phyloP scores from a whole-genome alignment of 1,140 invertebrate genomes.

The Phocides pigmalion region DNA sequence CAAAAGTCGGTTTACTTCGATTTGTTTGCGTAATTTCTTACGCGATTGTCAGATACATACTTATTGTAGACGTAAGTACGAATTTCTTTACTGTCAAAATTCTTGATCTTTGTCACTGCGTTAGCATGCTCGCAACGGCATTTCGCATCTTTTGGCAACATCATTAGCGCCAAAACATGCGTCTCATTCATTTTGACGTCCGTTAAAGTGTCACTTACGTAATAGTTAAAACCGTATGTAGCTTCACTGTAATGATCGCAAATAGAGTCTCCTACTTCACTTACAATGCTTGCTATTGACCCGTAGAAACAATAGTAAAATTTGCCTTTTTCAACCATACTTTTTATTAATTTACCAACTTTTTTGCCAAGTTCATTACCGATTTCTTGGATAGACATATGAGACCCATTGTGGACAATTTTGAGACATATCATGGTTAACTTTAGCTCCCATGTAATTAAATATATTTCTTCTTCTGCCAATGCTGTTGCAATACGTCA shows the following conservation, averaged over 20 bases:
- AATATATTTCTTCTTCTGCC: neutral
- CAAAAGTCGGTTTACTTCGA: too few relatives aligned
- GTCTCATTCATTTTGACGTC: conserved; percentile 10
- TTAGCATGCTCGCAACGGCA: too few relatives aligned
- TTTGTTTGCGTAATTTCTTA: too few relatives aligned
- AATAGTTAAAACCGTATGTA: neutral
- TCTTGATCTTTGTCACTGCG: too few relatives aligned
- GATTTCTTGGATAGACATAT: conserved; percentile 20
- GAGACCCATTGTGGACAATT: neutral
- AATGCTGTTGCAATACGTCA: neutral
- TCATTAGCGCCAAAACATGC: too few relatives aligned
- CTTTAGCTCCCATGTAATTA: conserved; percentile 1
- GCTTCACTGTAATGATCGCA: neutral
- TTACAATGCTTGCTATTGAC: conserved; percentile 18
- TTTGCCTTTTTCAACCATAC: conserved; percentile 7
- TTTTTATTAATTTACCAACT: conserved; percentile 36
- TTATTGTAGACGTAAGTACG: too few relatives aligned
- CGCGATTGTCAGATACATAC: too few relatives aligned
- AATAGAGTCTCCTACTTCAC: neutral
- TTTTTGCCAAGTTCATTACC: conserved; percentile 33
- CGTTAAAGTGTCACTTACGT: conserved; percentile 26
- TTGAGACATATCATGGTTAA: neutral
- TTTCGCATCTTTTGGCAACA: too few relatives aligned
- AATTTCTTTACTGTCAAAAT: too few relatives aligned
- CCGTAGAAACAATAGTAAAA: conserved; percentile 30